A percentile compares a stretch with the other conserved stretches of the same genome.
Evolutionary conservation across 2,797 vertebrate genomes (phyloP).

Genomic region (Liparis tanakae): DNA sequence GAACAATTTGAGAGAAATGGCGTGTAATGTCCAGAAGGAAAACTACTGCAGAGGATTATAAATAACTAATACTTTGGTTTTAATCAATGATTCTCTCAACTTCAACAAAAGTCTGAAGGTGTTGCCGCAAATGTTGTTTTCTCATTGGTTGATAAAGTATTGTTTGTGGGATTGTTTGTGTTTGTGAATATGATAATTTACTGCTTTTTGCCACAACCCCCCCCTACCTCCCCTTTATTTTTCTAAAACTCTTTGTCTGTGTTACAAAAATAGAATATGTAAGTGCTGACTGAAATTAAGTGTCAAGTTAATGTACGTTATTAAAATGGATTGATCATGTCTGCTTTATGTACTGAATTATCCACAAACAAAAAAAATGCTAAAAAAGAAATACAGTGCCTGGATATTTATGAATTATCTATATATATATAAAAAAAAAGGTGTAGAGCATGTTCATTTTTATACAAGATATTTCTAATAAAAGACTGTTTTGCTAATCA

Average conservation of each 20-base stretch:
- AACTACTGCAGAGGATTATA: conserved; percentile 70
- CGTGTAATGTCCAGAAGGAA: conserved; percentile 68
- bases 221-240: conserved; percentile 54
- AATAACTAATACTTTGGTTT: conserved; percentile 63
- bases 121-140: conserved; percentile 74
- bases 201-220: conserved; percentile 54
- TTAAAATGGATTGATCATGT: conserved; percentile 89
- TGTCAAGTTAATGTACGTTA: conserved; percentile 93
- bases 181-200: conserved; percentile 79
- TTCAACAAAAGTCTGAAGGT: conserved; percentile 56
- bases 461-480: conserved; percentile 98
- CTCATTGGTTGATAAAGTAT: conserved; percentile 80
- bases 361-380: conserved; percentile 70
- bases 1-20: conserved; percentile 58
- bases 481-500: conserved; percentile 91
- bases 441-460: conserved; percentile 98
- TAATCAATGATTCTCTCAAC: conserved; percentile 63
- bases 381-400: conserved; percentile 92
- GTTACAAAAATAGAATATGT: conserved; percentile 90
- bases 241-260: conserved; percentile 81
- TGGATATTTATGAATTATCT: conserved; percentile 95
- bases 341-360: conserved; percentile 91
- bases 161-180: conserved; percentile 88
- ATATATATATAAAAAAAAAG: conserved; percentile 79
- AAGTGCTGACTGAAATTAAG: conserved; percentile 91